These are phyloP conservation scores for Trachymyrmex cornetzi DNA, from an alignment of 1,140 invertebrate genomes.

Conservation along the genomic window DNA sequence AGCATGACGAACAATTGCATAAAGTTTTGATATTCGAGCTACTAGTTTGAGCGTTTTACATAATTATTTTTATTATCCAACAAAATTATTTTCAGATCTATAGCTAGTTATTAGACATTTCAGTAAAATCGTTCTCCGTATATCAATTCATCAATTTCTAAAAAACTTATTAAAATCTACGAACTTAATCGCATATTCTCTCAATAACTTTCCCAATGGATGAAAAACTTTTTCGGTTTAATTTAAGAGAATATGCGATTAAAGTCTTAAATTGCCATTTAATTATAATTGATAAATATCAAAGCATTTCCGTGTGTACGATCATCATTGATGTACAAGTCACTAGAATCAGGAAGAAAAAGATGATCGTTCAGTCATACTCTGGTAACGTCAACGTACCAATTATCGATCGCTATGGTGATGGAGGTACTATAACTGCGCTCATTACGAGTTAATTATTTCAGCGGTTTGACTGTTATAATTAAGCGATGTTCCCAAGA, in stretches of 20 bases:
- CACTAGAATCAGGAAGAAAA: constrained; percentile 30
- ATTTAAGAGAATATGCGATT: not conserved
- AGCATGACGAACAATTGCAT: too few relatives aligned
- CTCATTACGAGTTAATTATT: constrained; percentile 38
- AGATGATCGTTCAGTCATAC: constrained; percentile 60
- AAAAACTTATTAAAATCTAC: not conserved
- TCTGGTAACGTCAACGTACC: constrained; percentile 52
- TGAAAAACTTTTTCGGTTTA: not conserved
- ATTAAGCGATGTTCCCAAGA: constrained; percentile 16
- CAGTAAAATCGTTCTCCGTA: too few relatives aligned
- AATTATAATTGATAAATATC: not conserved
- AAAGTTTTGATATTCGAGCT: too few relatives aligned
- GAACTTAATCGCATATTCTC: constrained; percentile 4
- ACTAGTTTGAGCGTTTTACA: too few relatives aligned
- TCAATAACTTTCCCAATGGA: not conserved
- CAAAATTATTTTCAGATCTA: too few relatives aligned
- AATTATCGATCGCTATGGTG: constrained; percentile 16
- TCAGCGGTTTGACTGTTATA: not conserved
- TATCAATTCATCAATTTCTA: constrained; percentile 12
- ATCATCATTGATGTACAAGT: constrained; percentile 10
- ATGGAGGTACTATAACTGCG: constrained; percentile 31
- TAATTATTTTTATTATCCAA: too few relatives aligned
- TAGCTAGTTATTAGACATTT: too few relatives aligned
- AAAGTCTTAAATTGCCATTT: not conserved
- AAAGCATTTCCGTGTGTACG: not conserved